These are phyloP conservation scores for Lampris megalopsis DNA, from an alignment of 2,113 vertebrate species.

Conservation along the genomic window DNA sequence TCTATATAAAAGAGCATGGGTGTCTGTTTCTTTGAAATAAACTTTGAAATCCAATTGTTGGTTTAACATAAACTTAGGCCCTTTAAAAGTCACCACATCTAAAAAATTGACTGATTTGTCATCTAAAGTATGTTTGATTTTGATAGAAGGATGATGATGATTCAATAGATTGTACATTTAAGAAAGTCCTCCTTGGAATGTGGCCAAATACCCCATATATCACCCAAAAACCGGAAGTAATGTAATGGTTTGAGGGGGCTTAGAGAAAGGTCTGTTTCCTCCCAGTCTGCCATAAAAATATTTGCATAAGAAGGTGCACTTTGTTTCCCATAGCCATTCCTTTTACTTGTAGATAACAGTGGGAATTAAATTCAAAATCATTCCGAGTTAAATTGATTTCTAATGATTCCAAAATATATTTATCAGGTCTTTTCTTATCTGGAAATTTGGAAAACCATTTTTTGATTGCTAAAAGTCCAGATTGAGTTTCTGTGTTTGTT, in stretches of 20 bases:
- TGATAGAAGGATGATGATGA: not conserved
- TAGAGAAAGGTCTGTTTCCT: not conserved
- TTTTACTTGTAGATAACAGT: not conserved
- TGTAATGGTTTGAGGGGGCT: not conserved
- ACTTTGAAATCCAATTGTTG: not conserved
- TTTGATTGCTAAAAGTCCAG: not conserved
- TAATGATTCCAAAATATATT: not conserved
- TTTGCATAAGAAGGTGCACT: constrained; percentile 8
- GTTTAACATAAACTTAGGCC: not conserved
- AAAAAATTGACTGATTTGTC: not conserved
- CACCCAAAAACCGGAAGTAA: constrained; percentile 7
- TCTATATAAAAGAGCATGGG: constrained; percentile 13
- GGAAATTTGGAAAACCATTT: not conserved
- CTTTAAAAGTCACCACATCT: constrained; percentile 1
- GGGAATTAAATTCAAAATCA: not conserved
- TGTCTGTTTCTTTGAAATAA: constrained; percentile 34
- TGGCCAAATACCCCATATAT: constrained; percentile 24
- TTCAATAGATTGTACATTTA: not conserved
- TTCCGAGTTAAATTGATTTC: not conserved
- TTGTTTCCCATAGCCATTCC: constrained; percentile 23
- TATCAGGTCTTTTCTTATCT: not conserved
- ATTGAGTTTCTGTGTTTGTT: not conserved
- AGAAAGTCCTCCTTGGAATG: not conserved
- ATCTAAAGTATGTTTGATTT: not conserved
- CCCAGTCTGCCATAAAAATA: constrained; percentile 28